A percentile compares a stretch with the other conserved stretches of the same genome.
phyloP scores from a whole-genome alignment of 2,797 vertebrate genomes.

The Lophotriccus pileatus region DNA sequence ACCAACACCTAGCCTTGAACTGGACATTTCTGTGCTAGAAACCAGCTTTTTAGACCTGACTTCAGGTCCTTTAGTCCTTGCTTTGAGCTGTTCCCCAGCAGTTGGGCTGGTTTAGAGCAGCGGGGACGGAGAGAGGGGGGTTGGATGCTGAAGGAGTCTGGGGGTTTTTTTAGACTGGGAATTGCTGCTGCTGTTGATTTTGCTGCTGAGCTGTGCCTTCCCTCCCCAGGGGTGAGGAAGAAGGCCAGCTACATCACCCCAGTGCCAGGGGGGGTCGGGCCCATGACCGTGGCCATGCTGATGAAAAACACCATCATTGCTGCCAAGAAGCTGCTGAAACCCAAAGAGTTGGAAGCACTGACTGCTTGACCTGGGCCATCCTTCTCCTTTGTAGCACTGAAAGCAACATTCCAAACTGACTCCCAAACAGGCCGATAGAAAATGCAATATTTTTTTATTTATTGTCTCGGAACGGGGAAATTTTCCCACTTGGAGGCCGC shows the following conservation, averaged over 20 bases:
- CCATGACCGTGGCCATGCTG: conserved; percentile 98
- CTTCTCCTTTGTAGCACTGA: background rate
- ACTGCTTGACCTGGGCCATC: background rate
- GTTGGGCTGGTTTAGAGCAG: too few relatives aligned
- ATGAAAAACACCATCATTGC: conserved; percentile 99
- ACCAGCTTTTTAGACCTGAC: too few relatives aligned
- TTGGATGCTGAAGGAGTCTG: rapidly evolving
- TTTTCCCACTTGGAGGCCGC: background rate
- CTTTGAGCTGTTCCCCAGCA: too few relatives aligned
- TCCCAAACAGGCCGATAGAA: conserved; percentile 60
- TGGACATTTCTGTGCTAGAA: background rate
- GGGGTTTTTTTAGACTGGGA: rapidly evolving
- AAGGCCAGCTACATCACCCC: conserved; percentile 96
- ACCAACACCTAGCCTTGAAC: background rate
- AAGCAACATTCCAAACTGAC: conserved; percentile 26
- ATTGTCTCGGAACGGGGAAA: conserved; percentile 41
- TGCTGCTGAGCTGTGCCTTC: background rate
- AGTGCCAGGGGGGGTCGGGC: conserved; percentile 93
- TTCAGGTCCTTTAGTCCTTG: background rate
- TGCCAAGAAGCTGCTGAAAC: conserved; percentile 83
- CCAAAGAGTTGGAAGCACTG: conserved; percentile 54
- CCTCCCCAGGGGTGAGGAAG: conserved; percentile 84
- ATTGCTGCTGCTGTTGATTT: rapidly evolving
- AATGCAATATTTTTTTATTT: conserved; percentile 72
- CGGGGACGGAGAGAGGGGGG: rapidly evolving